Evolutionary conservation across 2,797 vertebrate genomes (phyloP), one percentile per base, ranked within the genome.

Genomic region (Rhincodon typus): DNA sequence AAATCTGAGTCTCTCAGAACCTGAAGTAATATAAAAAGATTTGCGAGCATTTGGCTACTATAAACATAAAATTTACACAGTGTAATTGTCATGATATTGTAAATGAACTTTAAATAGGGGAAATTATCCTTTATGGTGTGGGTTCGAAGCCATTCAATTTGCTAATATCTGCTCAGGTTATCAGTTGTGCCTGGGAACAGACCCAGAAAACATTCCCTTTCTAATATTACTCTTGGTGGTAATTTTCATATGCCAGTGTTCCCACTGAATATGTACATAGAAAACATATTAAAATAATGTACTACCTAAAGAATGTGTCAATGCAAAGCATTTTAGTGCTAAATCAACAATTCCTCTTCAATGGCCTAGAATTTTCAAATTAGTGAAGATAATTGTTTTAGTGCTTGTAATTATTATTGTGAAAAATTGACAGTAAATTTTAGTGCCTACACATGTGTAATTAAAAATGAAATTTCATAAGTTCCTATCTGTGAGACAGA

Each of bases 1-100:
- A 95, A 95, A 96, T 96, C 95, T 96, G 91, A 66, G 3, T 50
- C 42, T n/a, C 88, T 57, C 57, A 30, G n/a, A n/a, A 90, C 2
- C 13, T 34, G 12, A 90, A 19, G 27, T 90, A 13, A 90, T 62
- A 34, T 90, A 6, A 90, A 4, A n/a, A 57, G 53, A 66, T 62
- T 90, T 90, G 34, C 15, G 34, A 91, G 15, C 53, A 91, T n/a
- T 23, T 66, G 88, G 17, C 30, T n/a, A 66, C 17, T 30, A 62
- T 91, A 62, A 62, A 34, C 34, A 30, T 62, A 66, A 57, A 91
- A 91, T n/a, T 66, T 34, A 66, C 25, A 27, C 30, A 66, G 19
- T 10, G 34, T 19, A n/a, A n/a, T 34, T 57, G 53, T 19, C 10
- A 34, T 57, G 17, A 15, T 8, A 90, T 62, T 57, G 27, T 27